Percentiles rank a stretch among this genome's conserved stretches.
Evolutionary conservation across 2,113 vertebrate genomes (phyloP).

Genomic region (Apodemus sylvaticus): DNA sequence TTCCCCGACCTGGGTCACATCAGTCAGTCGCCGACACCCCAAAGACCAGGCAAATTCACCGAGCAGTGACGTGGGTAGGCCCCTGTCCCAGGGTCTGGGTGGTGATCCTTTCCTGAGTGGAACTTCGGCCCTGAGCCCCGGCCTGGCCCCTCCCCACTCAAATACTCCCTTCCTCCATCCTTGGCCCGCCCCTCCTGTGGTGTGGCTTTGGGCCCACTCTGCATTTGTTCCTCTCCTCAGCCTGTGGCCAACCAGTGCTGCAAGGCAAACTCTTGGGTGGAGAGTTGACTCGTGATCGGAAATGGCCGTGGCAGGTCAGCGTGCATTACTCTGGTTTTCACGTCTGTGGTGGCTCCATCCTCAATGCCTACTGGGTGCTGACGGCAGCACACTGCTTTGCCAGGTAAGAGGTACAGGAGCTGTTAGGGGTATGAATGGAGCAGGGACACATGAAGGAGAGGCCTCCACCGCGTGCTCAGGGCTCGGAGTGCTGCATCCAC

Average conservation of each 20-base stretch:
- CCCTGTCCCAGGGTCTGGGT: too few species aligned
- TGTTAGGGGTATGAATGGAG: too few species aligned
- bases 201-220: not conserved
- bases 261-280: slow-evolving; percentile 28
- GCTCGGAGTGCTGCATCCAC: not conserved
- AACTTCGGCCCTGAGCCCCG: not conserved
- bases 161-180: not conserved
- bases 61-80: not conserved
- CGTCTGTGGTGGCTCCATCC: slow-evolving; percentile 79
- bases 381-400: slow-evolving; percentile 83
- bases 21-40: not conserved
- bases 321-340: slow-evolving; percentile 70
- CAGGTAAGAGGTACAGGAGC: slow-evolving; percentile 61
- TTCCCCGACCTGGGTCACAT: accelerated
- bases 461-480: not conserved
- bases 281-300: accelerated
- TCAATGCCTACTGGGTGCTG: slow-evolving; percentile 81
- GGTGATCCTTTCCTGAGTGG: not conserved
- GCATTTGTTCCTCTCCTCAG: not conserved
- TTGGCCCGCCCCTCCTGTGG: too few species aligned
- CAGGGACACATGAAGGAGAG: not conserved
- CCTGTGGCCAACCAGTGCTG: not conserved
- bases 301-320: slow-evolving; percentile 82
- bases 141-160: not conserved
- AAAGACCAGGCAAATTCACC: not conserved